phyloP scores from a whole-genome alignment of 1,140 invertebrate genomes.

The Zelostemma sp. region DNA sequence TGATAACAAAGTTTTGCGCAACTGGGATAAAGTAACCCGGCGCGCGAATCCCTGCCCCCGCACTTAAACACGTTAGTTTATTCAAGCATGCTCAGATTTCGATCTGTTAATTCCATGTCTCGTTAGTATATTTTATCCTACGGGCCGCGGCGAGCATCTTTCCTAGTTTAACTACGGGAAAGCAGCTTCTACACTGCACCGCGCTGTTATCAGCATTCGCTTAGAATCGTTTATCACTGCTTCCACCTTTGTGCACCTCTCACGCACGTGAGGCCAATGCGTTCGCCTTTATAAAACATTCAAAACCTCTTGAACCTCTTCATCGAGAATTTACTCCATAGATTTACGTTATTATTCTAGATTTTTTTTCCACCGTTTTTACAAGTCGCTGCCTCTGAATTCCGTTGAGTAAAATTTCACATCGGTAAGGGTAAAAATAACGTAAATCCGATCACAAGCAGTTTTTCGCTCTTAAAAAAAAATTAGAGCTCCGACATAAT shows the following conservation, averaged over 20 bases:
- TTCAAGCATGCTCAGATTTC: constrained; percentile 42
- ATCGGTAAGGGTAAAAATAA: too few species aligned
- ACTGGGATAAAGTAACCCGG: background rate
- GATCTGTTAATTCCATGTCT: constrained; percentile 57
- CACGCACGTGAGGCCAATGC: background rate
- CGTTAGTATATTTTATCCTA: constrained; percentile 55
- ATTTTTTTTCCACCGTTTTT: too few species aligned
- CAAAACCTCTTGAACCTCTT: too few species aligned
- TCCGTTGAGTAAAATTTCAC: too few species aligned
- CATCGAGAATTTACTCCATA: too few species aligned
- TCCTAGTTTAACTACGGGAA: constrained; percentile 27
- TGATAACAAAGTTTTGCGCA: background rate
- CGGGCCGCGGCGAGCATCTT: constrained; percentile 31
- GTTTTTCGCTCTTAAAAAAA: too few species aligned
- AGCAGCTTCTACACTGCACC: constrained; percentile 19
- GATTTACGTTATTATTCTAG: too few species aligned
- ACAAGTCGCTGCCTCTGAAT: too few species aligned
- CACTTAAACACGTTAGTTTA: constrained; percentile 22
- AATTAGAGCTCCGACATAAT: too few species aligned
- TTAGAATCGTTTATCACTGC: constrained; percentile 27
- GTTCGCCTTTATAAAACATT: too few species aligned
- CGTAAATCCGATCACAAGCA: too few species aligned
- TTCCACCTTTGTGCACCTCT: background rate
- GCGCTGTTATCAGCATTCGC: constrained; percentile 4
- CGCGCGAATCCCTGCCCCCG: background rate